phyloP scores from a whole-genome alignment of 2,888 invertebrate genomes.

The Suillia variegata region DNA sequence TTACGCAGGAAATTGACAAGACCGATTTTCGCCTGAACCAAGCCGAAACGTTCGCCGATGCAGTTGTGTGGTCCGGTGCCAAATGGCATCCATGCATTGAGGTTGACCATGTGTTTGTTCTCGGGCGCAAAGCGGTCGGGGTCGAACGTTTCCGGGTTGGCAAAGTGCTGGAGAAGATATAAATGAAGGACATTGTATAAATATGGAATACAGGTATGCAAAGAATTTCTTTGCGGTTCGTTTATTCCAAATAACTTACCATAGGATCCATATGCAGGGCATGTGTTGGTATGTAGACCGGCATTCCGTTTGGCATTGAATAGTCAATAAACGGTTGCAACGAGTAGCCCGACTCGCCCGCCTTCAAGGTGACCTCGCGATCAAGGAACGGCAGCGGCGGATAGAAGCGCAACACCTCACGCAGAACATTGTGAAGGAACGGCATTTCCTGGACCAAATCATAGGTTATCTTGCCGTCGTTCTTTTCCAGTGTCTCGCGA shows the following conservation, averaged over 20 bases:
- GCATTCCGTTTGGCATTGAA: constrained; percentile 39
- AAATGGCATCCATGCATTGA: constrained; percentile 59
- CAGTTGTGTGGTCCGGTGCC: constrained; percentile 59
- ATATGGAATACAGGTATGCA: no score
- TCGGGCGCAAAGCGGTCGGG: constrained; percentile 58
- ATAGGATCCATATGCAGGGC: constrained; percentile 45
- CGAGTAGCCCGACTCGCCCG: constrained; percentile 36
- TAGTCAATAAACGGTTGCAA: constrained; percentile 42
- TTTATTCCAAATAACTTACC: no score
- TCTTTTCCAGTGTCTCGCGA: constrained; percentile 32
- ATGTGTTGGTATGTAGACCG: constrained; percentile 42
- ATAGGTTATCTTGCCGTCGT: constrained; percentile 51
- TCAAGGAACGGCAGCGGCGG: constrained; percentile 47
- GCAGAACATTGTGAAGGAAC: constrained; percentile 57
- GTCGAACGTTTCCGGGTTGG: constrained; percentile 53
- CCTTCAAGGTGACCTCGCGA: constrained; percentile 37
- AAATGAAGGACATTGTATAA: no score
- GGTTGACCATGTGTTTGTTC: constrained; percentile 48
- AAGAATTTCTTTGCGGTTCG: no score
- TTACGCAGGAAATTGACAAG: constrained; percentile 54
- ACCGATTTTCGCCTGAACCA: constrained; percentile 58
- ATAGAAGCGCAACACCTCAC: constrained; percentile 50
- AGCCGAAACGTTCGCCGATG: constrained; percentile 59
- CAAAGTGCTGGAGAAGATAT: constrained; percentile 46
- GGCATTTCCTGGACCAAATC: constrained; percentile 58